phyloP scores from a whole-genome alignment of 1,140 invertebrate species.

The Delia radicum region DNA sequence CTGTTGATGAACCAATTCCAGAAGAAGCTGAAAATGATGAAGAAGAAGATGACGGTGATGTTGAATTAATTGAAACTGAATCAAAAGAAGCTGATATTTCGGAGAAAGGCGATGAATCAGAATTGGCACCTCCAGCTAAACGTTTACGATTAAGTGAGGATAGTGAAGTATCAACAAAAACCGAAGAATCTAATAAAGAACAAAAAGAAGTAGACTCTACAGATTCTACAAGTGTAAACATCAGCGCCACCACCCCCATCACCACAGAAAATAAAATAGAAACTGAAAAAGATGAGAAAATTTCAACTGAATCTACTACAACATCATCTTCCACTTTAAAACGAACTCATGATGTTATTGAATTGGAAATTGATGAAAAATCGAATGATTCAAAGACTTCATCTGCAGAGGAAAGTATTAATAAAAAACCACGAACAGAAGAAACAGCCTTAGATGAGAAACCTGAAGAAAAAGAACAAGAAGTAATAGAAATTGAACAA shows the following conservation, averaged over 20 bases:
- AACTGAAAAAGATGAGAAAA: neutral
- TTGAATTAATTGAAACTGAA: slow-evolving; percentile 27
- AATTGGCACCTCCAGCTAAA: slow-evolving; percentile 33
- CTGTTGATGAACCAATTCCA: neutral
- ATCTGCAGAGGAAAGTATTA: neutral
- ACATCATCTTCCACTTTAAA: neutral
- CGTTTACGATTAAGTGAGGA: slow-evolving; percentile 38
- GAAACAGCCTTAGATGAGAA: neutral
- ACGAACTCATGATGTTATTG: slow-evolving; percentile 14
- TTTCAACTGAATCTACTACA: neutral
- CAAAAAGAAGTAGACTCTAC: slow-evolving; percentile 10
- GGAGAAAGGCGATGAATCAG: slow-evolving; percentile 8
- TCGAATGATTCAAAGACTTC: slow-evolving; percentile 8
- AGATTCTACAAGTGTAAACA: too few relatives aligned
- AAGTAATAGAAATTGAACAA: slow-evolving; percentile 35
- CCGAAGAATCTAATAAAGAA: slow-evolving; percentile 21
- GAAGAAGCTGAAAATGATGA: neutral
- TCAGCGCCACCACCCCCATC: too few relatives aligned
- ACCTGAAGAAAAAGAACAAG: neutral
- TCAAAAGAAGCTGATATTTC: slow-evolving; percentile 13
- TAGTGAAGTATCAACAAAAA: slow-evolving; percentile 6
- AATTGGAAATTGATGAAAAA: neutral
- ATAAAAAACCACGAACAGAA: slow-evolving; percentile 30
- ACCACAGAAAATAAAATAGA: neutral
- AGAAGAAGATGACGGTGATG: slow-evolving; percentile 26